Base-by-base conservation (phyloP, 2,113 vertebrate genomes). In the Empidonax traillii region DNA sequence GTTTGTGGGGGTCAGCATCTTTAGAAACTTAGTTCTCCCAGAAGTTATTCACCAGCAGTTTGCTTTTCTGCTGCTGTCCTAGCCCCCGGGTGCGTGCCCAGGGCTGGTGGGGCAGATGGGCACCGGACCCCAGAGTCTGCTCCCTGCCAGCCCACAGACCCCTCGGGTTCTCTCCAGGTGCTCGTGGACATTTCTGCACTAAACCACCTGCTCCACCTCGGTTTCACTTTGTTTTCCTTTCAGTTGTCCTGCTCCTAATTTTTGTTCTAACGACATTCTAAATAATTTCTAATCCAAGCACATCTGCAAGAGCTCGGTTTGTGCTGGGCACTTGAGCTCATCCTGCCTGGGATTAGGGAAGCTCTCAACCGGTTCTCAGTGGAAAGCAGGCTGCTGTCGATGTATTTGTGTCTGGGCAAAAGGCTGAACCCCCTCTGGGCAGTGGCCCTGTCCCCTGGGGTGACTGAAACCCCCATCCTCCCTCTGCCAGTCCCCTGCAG, bases 391-490 rank as follows among this genome's bases (percentile, higher is more conserved):
- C 55, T 10, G 37, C 6, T 16, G 1, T 18, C 1, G 8, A 10
- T 4, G 30, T 11, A 2, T 6, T 25, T 21, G 8, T 1, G 18
- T 8, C 3, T 9, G 23, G 44, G 41, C 12, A 47, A 59, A 68
- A 37, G 1, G 0, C 53, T 10, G 58, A 24, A 18, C 5, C 2
- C 12, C 23, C 12, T 31, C 27, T 18, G 6, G 13, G 4, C 27
- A 58, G 53, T 52, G 76, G 52, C 43, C 22, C 46, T 1, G 14
- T 23, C 37, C 30, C 69, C 19, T 0, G 4, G 7, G 51, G 39
- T 0, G 17, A 10, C 11, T 0, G 9, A 21, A 51, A 30, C 4
- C 19, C 4, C 2, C 2, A 0, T 8, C 11, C 3, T 14, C 8
- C 7, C 58, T 6, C 16, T 1, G 5, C 44, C 44, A 8, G 30